Conservation (phyloP, 2,888 invertebrate genomes). For the Mantis religiosa region DNA sequence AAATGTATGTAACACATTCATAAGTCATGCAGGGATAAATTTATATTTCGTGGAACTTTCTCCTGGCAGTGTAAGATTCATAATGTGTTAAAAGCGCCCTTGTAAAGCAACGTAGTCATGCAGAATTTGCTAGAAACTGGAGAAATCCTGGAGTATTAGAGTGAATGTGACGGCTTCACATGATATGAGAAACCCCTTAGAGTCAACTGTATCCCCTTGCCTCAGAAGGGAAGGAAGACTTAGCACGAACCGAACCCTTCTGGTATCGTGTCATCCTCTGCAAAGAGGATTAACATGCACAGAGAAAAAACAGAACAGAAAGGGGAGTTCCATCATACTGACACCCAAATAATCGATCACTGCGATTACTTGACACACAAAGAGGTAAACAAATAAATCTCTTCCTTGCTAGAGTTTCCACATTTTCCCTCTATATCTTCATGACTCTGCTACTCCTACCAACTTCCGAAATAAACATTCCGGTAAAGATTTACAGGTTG, state of each 20-base stretch:
- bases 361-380: not conserved
- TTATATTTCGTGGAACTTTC: too few species aligned
- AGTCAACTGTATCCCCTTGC: not conserved
- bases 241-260: constrained; percentile 1
- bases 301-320: not conserved
- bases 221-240: not conserved
- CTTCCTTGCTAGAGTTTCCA: not conserved
- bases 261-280: constrained; percentile 4
- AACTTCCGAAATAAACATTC: too few species aligned
- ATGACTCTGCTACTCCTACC: too few species aligned
- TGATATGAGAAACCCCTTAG: constrained; percentile 9
- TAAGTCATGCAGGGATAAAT: too few species aligned
- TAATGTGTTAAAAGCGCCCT: too few species aligned
- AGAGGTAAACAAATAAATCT: not conserved
- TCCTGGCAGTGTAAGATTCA: too few species aligned
- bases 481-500: too few species aligned
- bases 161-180: not conserved
- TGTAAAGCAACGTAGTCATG: too few species aligned
- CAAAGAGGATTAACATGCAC: constrained; percentile 11
- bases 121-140: not conserved
- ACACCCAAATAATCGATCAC: not conserved
- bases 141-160: not conserved
- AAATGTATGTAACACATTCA: too few species aligned
- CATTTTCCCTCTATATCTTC: too few species aligned
- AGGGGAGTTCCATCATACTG: not conserved